A percentile compares a stretch with the other conserved stretches of the same genome.
These are phyloP conservation scores for Nemurella pictetii DNA, from an alignment of 2,888 invertebrate species.

Conservation along the genomic window DNA sequence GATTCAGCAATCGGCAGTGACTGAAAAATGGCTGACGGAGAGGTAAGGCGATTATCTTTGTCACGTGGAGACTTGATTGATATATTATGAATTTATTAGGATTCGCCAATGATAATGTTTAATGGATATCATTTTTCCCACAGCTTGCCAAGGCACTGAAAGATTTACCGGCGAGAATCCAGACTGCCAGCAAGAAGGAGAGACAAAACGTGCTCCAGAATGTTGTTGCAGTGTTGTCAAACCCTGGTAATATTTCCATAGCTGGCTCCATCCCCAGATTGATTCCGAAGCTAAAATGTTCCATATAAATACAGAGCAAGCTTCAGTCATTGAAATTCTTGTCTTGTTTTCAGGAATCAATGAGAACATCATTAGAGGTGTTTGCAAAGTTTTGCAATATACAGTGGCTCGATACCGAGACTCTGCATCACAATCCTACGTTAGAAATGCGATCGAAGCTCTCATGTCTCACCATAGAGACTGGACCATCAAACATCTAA, in stretches of 20 bases:
- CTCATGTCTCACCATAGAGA: slow-evolving; percentile 69
- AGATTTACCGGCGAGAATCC: slow-evolving; percentile 73
- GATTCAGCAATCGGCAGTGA: no score
- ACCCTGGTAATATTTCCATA: slow-evolving; percentile 64
- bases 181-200: slow-evolving; percentile 71
- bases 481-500: slow-evolving; percentile 69
- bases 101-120: background rate
- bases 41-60: slow-evolving; percentile 57
- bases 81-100: slow-evolving; percentile 34
- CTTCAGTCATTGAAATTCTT: background rate
- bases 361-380: slow-evolving; percentile 74
- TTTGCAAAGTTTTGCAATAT: slow-evolving; percentile 75
- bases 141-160: slow-evolving; percentile 70
- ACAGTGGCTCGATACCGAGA: slow-evolving; percentile 82
- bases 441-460: slow-evolving; percentile 68
- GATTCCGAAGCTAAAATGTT: no score
- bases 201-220: slow-evolving; percentile 68
- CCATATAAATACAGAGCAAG: background rate
- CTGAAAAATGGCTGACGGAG: slow-evolving; percentile 64
- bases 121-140: slow-evolving; percentile 44
- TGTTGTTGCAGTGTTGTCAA: slow-evolving; percentile 70
- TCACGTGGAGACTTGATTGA: slow-evolving; percentile 52
- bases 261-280: no score
- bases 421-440: slow-evolving; percentile 72
- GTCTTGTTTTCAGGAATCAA: slow-evolving; percentile 65